Evolutionary conservation across 1,140 invertebrate genomes (phyloP), one percentile per base, ranked within the genome.

Genomic region (Lineus longissimus): DNA sequence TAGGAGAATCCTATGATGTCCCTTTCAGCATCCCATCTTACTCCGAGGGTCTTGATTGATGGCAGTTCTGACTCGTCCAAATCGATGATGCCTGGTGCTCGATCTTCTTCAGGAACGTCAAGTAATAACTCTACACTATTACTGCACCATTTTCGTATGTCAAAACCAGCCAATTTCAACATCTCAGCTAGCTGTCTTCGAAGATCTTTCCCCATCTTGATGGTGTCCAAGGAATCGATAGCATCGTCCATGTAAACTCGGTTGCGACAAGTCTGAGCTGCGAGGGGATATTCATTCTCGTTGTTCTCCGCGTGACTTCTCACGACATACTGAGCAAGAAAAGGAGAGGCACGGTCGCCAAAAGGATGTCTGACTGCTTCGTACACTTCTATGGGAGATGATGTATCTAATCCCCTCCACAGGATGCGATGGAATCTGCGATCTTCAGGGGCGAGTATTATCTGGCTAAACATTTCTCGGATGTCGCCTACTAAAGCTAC

Each of bases 161-260:
- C n/a, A n/a, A n/a, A 57, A 4, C 64, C 61, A 22, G 47, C 66
- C 17, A n/a, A 22, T 17, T n/a, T 15, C 9, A 57, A 56, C 11
- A 66, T 19, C 0, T 57, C 31, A 33, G 22, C 11, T n/a, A 59
- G 40, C 13, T 65, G 33, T 25, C 41, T 15, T 2, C 36, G 1
- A 22, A 68, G 33, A 29, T 57, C 27, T 17, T 62, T 63, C 6
- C 58, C 63, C 56, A 27, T 31, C 1, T 23, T 54, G 36, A 23
- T 23, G 25, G 19, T 59, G n/a, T 15, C 15, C 19, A 64, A 31
- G 19, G 54, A 64, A 4, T 33, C 62, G 6, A 71, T 40, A 7
- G 31, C 30, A 61, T 68, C 63, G 54, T 68, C 69, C 7, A 70
- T 62, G 27, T 70, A 70, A 31, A 67, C 62, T 36, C 66, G 63